Conservation (phyloP, 1,140 invertebrate genomes). For the Saccostrea cuccullata region DNA sequence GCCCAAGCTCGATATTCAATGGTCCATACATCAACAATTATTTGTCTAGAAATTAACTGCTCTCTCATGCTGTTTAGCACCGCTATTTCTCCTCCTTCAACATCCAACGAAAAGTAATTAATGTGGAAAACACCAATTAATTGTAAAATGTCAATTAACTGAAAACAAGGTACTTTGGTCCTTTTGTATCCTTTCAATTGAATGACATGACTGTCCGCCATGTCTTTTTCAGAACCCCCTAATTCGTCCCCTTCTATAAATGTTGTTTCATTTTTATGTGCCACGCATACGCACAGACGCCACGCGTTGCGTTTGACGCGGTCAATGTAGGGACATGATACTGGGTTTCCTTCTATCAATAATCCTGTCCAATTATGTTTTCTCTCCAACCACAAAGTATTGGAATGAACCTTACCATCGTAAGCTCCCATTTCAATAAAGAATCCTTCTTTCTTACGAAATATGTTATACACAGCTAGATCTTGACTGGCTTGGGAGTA, state of each 20-base stretch:
- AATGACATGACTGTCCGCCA: background rate
- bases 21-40: constrained; percentile 1
- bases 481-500: constrained; percentile 37
- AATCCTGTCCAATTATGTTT: constrained; percentile 27
- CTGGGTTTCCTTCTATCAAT: background rate
- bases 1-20: constrained; percentile 27
- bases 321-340: background rate
- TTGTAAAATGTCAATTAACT: background rate
- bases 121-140: background rate
- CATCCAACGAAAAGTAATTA: constrained; percentile 20
- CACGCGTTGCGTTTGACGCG: background rate
- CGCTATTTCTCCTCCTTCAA: background rate
- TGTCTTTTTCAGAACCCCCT: background rate
- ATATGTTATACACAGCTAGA: constrained; percentile 11
- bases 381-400: constrained; percentile 43
- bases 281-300: background rate
- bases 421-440: constrained; percentile 48
- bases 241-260: background rate
- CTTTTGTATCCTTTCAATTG: background rate
- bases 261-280: background rate
- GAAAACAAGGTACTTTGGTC: background rate
- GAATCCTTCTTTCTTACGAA: constrained; percentile 25
- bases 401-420: background rate
- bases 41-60: background rate
- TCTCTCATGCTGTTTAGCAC: constrained; percentile 18